Evolutionary conservation across 2,113 vertebrate species (phyloP), one percentile per base, ranked within the genome.

Genomic region (Calypte anna): DNA sequence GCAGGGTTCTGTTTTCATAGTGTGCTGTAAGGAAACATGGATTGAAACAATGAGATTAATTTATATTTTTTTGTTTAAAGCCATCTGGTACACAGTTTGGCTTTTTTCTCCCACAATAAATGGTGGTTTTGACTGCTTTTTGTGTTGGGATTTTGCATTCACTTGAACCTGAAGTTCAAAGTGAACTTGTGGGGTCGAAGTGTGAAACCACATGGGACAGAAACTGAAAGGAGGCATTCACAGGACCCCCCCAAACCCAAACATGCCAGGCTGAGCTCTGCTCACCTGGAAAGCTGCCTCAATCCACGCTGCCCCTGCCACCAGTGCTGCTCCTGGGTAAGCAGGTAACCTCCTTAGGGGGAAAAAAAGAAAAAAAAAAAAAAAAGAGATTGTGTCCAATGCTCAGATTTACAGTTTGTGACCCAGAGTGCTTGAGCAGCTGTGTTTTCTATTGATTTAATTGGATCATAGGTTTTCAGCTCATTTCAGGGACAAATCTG

Each of bases 161-260:
- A 82, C 92, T 96, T 96, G 93, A 97, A 93, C 86, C 54, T 90
- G 53, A 81, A 78, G 90, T 96, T 96, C 94, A 97, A 94, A 96
- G 95, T 22, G 92, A 94, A 53, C 86, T 95, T 92, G 92, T 86
- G 96, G 96, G 96, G 96, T 96, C 95, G 64, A 96, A 58, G 94
- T 96, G 95, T 88, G 93, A 97, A 97, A 95, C 96, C 95, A 55
- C 94, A 93, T 20, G 93, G 69, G 92, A 36, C 19, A 30, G 80
- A 95, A 95, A 90, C 5, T 36, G 90, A 86, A 90, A 94, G 88
- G 80, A 75, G 69, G 20, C 0, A 3, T 91, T 88, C 22, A 5
- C 30, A 27, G 13, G 76, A 91, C 17, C 86, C 95, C 96, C 92
- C 75, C 33, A 24, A 87, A 58, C 19, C 19, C 93, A 40, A 0